These are phyloP conservation scores for Lithophane ornitopus DNA, from an alignment of 2,888 invertebrate genomes.

Conservation along the genomic window DNA sequence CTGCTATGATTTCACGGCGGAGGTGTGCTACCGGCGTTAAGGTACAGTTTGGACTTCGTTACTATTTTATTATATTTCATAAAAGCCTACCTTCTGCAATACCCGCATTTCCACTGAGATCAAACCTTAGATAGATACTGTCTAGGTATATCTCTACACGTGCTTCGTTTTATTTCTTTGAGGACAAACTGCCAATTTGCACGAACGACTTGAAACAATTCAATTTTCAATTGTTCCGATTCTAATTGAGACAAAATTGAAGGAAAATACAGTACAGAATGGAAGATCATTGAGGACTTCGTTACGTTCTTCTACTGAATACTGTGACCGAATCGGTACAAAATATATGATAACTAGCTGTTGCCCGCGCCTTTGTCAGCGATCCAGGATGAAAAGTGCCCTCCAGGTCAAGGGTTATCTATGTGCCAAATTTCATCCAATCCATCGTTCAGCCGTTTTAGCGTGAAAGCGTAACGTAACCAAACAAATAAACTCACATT, in stretches of 20 bases:
- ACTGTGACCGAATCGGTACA: no score
- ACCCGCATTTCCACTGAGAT: neutral
- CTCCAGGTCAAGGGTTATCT: no score
- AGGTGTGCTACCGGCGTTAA: neutral
- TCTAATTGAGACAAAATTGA: slow-evolving; percentile 16
- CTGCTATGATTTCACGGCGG: no score
- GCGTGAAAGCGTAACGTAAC: no score
- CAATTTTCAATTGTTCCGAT: neutral
- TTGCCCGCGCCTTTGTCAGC: no score
- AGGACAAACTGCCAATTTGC: neutral
- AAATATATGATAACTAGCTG: neutral
- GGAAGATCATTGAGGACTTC: neutral
- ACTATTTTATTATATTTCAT: neutral
- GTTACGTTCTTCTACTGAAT: neutral
- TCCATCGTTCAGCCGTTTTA: no score
- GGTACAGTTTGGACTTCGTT: neutral
- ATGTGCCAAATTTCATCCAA: no score
- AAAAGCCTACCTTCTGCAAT: neutral
- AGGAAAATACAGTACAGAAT: slow-evolving; percentile 13
- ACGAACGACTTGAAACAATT: slow-evolving; percentile 11
- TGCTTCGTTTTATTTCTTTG: slow-evolving; percentile 14
- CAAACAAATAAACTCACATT: no score
- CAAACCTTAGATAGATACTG: neutral
- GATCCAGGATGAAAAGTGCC: no score
- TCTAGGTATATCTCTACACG: neutral